Evolutionary conservation across 1,140 invertebrate genomes (phyloP), one percentile per base, ranked within the genome.

Genomic region (Drosophila micromelanica): DNA sequence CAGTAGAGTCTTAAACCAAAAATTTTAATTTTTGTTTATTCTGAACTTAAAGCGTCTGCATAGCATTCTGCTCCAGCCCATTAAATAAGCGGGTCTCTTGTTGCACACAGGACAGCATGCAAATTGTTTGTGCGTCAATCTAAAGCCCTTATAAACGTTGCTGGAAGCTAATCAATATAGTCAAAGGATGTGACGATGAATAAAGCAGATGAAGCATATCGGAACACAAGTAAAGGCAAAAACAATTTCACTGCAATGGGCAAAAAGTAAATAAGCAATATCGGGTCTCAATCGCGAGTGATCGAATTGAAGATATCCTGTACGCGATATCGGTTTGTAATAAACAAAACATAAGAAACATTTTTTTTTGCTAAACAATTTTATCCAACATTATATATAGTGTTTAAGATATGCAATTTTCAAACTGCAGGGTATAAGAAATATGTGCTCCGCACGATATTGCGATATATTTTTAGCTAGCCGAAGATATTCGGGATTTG

Each of bases 391-490:
- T n/a, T n/a, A n/a, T n/a, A n/a, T n/a, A 23, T 23, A 3, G 1
- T 23, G 20, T 3, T 0, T 23, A 23, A 23, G 2, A 3, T 2
- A 32, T 32, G 30, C 30, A 23, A 23, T 32, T 1, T 32, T 8
- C 6, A 0, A 8, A 8, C 30, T 6, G 7, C 30, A 32, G 30
- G 32, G 32, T 35, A 35, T 35, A 35, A 35, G 13, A 9, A 15
- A 13, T 15, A 30, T 7, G 13, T 13, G 2, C 13, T 12, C 13
- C 12, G 9, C 17, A 6, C 15, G n/a, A 23, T 32, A 7, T 30
- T 27, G 46, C 11, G 8, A 32, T 46, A 48, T 73, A 73, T 73
- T 73, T 30, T 60, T 68, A 60, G 70, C 48, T 42, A 23, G 48
- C 35, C 23, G 1, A 7, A 43, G 30, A 38, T 45, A 54, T 54